phyloP scores from a whole-genome alignment of 2,888 invertebrate species.

The Cremastinae sp. region DNA sequence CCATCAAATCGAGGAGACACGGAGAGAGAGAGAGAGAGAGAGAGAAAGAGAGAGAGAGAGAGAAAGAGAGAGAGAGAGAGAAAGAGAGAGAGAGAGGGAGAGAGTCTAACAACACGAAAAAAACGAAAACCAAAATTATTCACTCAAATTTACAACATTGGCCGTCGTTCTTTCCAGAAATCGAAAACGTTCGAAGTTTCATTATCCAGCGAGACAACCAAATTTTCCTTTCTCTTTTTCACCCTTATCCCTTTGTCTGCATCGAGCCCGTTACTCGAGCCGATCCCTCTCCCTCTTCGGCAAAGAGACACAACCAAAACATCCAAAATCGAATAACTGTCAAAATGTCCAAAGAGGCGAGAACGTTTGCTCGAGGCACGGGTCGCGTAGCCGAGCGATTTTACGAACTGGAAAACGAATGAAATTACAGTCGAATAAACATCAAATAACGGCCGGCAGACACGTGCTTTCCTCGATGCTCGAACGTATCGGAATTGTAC shows the following conservation, averaged over 20 bases:
- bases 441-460: slow-evolving; percentile 56
- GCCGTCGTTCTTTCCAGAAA: slow-evolving; percentile 61
- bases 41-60: slow-evolving; percentile 1
- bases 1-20: slow-evolving; percentile 35
- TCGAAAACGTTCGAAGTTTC: slow-evolving; percentile 59
- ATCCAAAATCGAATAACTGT: not conserved
- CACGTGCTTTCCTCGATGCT: slow-evolving; percentile 63
- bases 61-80: slow-evolving; percentile 41
- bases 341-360: slow-evolving; percentile 5
- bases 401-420: slow-evolving; percentile 57
- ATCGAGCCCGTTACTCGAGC: slow-evolving; percentile 9
- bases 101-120: too few relatives aligned
- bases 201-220: slow-evolving; percentile 18
- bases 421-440: slow-evolving; percentile 55
- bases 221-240: slow-evolving; percentile 20
- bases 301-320: not conserved
- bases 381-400: slow-evolving; percentile 35
- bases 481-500: slow-evolving; percentile 66
- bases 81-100: slow-evolving; percentile 28
- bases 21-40: slow-evolving; percentile 36
- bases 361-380: slow-evolving; percentile 15
- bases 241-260: not conserved
- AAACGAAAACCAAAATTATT: slow-evolving; percentile 49
- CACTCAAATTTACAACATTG: slow-evolving; percentile 52
- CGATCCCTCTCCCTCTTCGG: slow-evolving; percentile 1